phyloP scores from a whole-genome alignment of 2,797 vertebrate species.

The Urosaurus nigricauda region DNA sequence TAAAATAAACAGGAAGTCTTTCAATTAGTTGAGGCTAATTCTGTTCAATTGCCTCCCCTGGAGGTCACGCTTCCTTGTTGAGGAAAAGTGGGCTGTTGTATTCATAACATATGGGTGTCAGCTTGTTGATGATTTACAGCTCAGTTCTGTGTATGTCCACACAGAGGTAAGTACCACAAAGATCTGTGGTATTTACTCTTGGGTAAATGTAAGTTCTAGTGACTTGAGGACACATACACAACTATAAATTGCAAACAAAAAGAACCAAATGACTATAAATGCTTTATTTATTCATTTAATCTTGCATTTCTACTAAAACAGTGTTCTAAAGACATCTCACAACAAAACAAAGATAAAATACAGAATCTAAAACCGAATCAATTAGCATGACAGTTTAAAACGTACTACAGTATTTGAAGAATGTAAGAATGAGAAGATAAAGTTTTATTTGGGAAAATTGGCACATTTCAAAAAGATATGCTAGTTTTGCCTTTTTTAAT shows the following conservation, averaged over 20 bases:
- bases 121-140: conserved; percentile 49
- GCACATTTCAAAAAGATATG: conserved; percentile 29
- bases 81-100: conserved; percentile 76
- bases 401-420: conserved; percentile 9
- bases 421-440: conserved; percentile 46
- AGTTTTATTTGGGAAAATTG: conserved; percentile 11
- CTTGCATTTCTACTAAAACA: not conserved
- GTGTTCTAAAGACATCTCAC: not conserved
- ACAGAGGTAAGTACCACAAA: not conserved
- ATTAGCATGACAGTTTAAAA: not conserved
- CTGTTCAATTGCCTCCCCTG: conserved; percentile 81
- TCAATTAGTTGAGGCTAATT: conserved; percentile 88
- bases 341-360: not conserved
- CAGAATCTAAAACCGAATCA: not conserved
- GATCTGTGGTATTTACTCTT: not conserved
- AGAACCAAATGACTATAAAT: conserved; percentile 59
- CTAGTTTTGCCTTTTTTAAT: conserved; percentile 33
- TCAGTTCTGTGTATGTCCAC: not conserved
- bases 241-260: conserved; percentile 6
- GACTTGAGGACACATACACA: too few relatives aligned
- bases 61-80: conserved; percentile 79
- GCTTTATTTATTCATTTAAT: not conserved
- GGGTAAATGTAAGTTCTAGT: not conserved
- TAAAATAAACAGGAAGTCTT: conserved; percentile 82
- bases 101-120: conserved; percentile 79